Conservation (phyloP, 2,888 invertebrate species). For the Metallyticus violacea region DNA sequence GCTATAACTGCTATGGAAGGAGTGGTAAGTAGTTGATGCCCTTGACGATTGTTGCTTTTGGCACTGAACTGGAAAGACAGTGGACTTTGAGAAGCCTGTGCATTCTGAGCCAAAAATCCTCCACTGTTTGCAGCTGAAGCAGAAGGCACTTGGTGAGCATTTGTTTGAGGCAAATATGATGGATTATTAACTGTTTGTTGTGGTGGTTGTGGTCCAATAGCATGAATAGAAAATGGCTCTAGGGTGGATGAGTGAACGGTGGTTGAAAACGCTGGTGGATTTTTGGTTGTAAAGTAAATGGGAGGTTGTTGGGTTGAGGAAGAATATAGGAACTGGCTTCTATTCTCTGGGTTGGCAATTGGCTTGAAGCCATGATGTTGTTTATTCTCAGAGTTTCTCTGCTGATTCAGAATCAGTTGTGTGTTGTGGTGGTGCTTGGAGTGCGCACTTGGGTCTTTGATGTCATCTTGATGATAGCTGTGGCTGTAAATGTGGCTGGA, state of each 20-base stretch:
- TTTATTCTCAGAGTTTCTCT: conserved; percentile 12
- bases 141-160: conserved; percentile 10
- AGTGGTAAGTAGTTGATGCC: conserved; percentile 28
- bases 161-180: not conserved
- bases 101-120: not conserved
- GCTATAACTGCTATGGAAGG: conserved; percentile 35
- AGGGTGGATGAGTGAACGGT: not conserved
- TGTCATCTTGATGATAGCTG: not conserved
- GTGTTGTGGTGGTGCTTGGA: conserved; percentile 18
- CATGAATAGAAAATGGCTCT: not conserved
- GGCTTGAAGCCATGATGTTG: conserved; percentile 21
- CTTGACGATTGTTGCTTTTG: conserved; percentile 9
- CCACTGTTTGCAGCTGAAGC: not conserved
- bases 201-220: not conserved
- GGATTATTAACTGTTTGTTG: not conserved
- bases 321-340: conserved; percentile 15
- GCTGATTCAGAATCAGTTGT: conserved; percentile 21
- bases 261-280: conserved; percentile 10
- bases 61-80: conserved; percentile 11
- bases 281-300: conserved; percentile 7
- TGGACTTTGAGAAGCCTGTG: conserved; percentile 10
- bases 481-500: not conserved
- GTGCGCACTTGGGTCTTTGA: conserved; percentile 1
- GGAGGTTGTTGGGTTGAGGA: conserved; percentile 22
- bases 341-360: not conserved